These are phyloP conservation scores for Bostrychus sinensis DNA, from an alignment of 2,113 vertebrate genomes.

Conservation along the genomic window DNA sequence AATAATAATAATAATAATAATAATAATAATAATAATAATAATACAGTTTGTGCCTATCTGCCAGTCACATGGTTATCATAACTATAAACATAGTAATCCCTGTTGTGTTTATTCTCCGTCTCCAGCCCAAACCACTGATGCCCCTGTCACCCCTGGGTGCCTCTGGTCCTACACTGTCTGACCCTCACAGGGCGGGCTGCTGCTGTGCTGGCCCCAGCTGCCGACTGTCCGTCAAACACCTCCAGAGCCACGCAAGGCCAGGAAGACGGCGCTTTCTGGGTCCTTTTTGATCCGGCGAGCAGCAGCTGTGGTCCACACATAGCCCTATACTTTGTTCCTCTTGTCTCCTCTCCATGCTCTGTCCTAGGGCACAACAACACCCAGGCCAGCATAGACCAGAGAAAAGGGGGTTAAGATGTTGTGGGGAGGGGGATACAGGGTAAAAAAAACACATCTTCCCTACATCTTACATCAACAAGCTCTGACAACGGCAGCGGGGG, in stretches of 20 bases:
- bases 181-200: slow-evolving; percentile 83
- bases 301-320: slow-evolving; percentile 97
- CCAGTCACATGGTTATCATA: neutral
- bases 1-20: too few species aligned
- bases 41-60: slow-evolving; percentile 2
- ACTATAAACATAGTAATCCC: slow-evolving; percentile 54
- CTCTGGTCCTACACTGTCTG: slow-evolving; percentile 60
- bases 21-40: too few species aligned
- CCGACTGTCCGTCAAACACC: slow-evolving; percentile 99
- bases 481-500: slow-evolving; percentile 96
- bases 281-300: slow-evolving; percentile 94
- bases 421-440: neutral
- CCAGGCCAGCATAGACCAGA: slow-evolving; percentile 80
- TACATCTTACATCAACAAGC: slow-evolving; percentile 99
- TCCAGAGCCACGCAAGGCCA: slow-evolving; percentile 94
- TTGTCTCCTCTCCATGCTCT: slow-evolving; percentile 92
- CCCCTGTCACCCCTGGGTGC: slow-evolving; percentile 66
- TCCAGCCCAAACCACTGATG: slow-evolving; percentile 54
- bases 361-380: slow-evolving; percentile 98
- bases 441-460: slow-evolving; percentile 55
- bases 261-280: slow-evolving; percentile 94
- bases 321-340: slow-evolving; percentile 97
- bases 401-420: slow-evolving; percentile 68
- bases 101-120: slow-evolving; percentile 58
- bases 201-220: slow-evolving; percentile 88